Evolutionary conservation across 2,888 invertebrate species (phyloP).

Genomic region (Nomada ferruginata): DNA sequence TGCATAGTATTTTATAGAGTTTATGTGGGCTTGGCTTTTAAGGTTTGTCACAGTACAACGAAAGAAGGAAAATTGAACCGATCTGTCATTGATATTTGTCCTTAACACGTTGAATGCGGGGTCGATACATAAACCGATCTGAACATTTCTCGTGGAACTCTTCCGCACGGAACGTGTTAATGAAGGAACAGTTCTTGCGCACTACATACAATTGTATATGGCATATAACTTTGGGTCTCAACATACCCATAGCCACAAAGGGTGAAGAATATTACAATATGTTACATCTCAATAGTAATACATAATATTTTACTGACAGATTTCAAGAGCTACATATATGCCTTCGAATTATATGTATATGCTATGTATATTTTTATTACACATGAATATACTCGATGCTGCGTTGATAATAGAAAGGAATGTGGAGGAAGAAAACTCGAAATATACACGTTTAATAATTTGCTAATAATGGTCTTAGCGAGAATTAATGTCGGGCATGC

Average conservation of each 20-base stretch:
- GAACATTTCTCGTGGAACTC: no score
- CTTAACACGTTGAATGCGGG: no score
- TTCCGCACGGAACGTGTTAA: no score
- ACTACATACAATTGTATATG: no score
- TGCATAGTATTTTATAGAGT: conserved; percentile 23
- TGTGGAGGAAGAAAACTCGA: conserved; percentile 1
- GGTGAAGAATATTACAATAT: conserved; percentile 29
- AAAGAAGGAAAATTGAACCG: neutral
- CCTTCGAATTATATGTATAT: neutral
- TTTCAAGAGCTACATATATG: conserved; percentile 1
- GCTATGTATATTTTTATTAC: conserved; percentile 5
- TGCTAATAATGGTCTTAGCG: neutral
- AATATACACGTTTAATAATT: conserved; percentile 2
- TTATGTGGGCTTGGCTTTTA: neutral
- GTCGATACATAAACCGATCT: no score
- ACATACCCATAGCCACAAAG: conserved; percentile 25
- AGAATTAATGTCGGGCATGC: neutral
- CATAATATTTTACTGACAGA: neutral
- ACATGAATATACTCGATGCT: neutral
- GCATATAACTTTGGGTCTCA: conserved; percentile 1
- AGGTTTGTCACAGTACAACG: neutral
- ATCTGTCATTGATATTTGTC: neutral
- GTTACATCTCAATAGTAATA: conserved; percentile 22
- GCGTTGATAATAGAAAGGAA: conserved; percentile 2
- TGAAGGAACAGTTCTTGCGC: no score